Evolutionary conservation across 2,797 vertebrate species (phyloP).

Genomic region (Craterocephalus amniculus): DNA sequence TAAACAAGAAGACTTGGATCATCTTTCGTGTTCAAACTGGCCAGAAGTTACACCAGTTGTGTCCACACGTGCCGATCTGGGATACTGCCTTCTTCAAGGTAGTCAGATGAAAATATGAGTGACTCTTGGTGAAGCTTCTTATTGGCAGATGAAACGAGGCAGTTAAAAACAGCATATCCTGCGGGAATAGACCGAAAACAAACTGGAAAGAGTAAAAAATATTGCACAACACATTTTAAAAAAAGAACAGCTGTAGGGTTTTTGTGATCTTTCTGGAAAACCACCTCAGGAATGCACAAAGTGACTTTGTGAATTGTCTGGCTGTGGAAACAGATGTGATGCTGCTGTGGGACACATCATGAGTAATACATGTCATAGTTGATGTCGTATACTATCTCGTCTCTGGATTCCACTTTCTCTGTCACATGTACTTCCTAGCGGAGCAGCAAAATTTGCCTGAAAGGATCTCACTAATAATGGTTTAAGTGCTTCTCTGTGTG

Average conservation of each 20-base stretch:
- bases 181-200: not conserved
- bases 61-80: constrained; percentile 1
- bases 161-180: not conserved
- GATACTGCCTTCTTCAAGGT: not conserved
- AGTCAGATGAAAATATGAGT: not conserved
- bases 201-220: not conserved
- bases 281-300: constrained; percentile 31
- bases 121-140: not conserved
- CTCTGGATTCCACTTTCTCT: not conserved
- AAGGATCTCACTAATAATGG: not conserved
- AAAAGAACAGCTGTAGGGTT: constrained; percentile 18
- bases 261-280: constrained; percentile 30
- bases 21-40: not conserved
- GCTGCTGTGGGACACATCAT: not conserved
- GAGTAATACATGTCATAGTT: constrained; percentile 11
- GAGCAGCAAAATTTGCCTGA: constrained; percentile 2
- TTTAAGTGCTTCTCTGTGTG: not conserved
- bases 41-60: not conserved
- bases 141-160: not conserved
- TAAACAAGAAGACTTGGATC: not conserved
- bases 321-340: not conserved
- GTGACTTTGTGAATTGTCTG: constrained; percentile 23
- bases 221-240: not conserved
- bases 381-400: constrained; percentile 20
- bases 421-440: not conserved